phyloP scores from a whole-genome alignment of 2,113 vertebrate genomes.

The Oplegnathus fasciatus region DNA sequence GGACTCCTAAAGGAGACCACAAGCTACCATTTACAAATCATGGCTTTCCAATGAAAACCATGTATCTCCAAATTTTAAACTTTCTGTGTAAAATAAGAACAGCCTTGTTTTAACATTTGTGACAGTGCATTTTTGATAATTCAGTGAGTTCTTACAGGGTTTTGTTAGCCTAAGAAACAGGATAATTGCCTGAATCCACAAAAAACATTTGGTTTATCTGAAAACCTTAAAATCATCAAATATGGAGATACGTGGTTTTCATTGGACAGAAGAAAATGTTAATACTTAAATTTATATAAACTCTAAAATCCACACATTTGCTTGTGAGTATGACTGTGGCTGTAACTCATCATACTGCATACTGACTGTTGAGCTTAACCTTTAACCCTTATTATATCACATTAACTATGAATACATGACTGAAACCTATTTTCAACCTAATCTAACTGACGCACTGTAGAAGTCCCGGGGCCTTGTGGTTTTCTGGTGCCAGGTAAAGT shows the following conservation, averaged over 20 bases:
- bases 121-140: neutral
- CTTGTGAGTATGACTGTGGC: conserved; percentile 38
- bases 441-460: conserved; percentile 86
- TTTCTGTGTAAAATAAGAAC: neutral
- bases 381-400: conserved; percentile 45
- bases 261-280: neutral
- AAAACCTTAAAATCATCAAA: neutral
- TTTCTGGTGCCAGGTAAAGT: conserved; percentile 94
- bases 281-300: neutral
- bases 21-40: conserved; percentile 34
- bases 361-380: conserved; percentile 48
- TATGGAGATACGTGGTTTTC: conserved; percentile 18
- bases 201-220: neutral
- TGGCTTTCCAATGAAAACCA: neutral
- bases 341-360: conserved; percentile 10
- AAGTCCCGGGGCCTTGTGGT: conserved; percentile 94
- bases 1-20: conserved; percentile 62
- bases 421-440: conserved; percentile 83
- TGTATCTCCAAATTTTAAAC: neutral
- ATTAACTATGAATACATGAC: conserved; percentile 64
- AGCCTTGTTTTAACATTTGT: neutral
- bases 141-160: neutral
- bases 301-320: neutral
- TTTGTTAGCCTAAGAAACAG: neutral
- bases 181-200: neutral